Base-by-base conservation (phyloP, 2,888 invertebrate species). In the Rhaphigaster nebulosa region DNA sequence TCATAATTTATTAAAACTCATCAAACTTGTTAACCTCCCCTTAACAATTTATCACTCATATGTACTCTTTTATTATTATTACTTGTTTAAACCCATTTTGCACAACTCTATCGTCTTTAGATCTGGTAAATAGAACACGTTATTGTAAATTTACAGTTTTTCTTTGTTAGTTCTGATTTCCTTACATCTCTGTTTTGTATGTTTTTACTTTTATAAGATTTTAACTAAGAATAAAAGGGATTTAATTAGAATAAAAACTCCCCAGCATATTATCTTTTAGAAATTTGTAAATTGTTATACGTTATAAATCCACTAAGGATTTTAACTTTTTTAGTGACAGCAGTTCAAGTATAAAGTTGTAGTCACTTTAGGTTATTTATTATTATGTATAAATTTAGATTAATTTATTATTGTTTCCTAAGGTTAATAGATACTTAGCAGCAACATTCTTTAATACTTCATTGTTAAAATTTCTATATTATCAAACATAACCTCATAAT, bases 161-260 rank as follows among this genome's bases (percentile, higher is more conserved):
- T 76, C 5, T 38, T 76, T 38, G 38, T 23, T 12, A 65, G 18
- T 38, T 38, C 1, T 76, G 34, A 23, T 76, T 26, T 45, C 41
- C 80, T 84, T 26, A 41, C 45, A 26, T 41, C 38, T 80, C 38
- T 80, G 26, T 80, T 80, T 80, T 41, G 41, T 84, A 84, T 45
- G 45, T 41, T 84, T 84, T 84, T 84, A 84, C 84, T 84, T 84
- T 84, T 84, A 84, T 84, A 84, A 45, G 45, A 84, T 84, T 45
- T 41, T 84, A 45, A n/a, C 13, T n/a, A 15, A n/a, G n/a, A n/a
- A 41, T 15, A 80, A 20, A 65, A 34, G 6, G 10, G 38, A 76
- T 38, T 76, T 76, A 38, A 76, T 38, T 38, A 6, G 38, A 20
- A 38, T 20, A 20, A 38, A 34, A 34, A 20, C 20, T 76, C 38